A percentile compares a stretch with the other conserved stretches of the same genome.
Evolutionary conservation across 2,797 vertebrate genomes (phyloP).

Genomic region (Dendrocincla tyrannina): DNA sequence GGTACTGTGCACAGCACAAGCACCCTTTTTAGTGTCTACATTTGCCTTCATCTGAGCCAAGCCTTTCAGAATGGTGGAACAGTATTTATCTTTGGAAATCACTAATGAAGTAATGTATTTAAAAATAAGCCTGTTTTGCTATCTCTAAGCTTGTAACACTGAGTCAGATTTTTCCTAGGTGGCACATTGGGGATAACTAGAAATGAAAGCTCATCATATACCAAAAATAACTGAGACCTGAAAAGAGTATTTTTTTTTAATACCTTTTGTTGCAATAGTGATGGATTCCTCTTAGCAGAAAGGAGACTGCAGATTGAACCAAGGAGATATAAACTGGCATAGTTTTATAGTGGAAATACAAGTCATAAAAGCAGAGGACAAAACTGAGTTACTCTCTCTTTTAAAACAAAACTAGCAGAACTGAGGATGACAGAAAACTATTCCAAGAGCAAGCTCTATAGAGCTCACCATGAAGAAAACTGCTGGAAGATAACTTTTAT

Average conservation of each 20-base stretch:
- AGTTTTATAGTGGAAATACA: not conserved
- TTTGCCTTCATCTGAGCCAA: not conserved
- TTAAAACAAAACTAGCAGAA: not conserved
- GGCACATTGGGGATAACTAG: not conserved
- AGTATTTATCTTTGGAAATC: not conserved
- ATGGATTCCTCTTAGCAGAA: not conserved
- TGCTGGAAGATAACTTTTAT: not conserved
- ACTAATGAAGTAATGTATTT: not conserved
- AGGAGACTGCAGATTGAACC: not conserved
- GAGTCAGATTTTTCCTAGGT: not conserved
- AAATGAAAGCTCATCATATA: not conserved
- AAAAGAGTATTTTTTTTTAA: not conserved
- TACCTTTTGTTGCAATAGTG: not conserved
- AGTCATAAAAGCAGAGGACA: not conserved
- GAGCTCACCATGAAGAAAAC: not conserved
- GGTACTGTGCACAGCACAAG: not conserved
- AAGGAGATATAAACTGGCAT: not conserved
- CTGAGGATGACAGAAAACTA: not conserved
- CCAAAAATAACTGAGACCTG: not conserved
- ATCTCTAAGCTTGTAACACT: not conserved
- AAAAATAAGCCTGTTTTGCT: conserved; percentile 12
- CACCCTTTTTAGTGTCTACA: not conserved
- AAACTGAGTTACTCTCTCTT: not conserved
- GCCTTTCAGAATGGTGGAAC: not conserved
- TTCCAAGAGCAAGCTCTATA: not conserved